These are phyloP conservation scores for Tholera decimalis DNA, from an alignment of 2,888 invertebrate genomes.

Conservation along the genomic window DNA sequence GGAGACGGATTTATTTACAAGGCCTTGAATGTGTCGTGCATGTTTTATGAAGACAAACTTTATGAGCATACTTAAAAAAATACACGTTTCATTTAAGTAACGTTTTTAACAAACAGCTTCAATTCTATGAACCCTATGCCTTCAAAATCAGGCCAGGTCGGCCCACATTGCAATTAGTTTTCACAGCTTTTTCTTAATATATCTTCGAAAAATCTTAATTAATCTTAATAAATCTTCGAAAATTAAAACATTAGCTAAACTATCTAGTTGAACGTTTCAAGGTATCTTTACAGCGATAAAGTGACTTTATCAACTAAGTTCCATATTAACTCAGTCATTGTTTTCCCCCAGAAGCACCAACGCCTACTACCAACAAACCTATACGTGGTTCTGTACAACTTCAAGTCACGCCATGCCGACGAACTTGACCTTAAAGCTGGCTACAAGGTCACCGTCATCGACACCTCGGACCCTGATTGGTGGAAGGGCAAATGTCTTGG, in stretches of 20 bases:
- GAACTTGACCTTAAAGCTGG: conserved; percentile 98
- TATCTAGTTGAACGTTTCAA: too few relatives aligned
- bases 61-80: not conserved
- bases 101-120: not conserved
- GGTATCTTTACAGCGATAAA: not conserved
- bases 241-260: too few relatives aligned
- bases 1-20: conserved; percentile 9
- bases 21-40: conserved; percentile 24
- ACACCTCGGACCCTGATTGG: conserved; percentile 98
- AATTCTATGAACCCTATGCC: too few relatives aligned
- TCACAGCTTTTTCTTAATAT: too few relatives aligned
- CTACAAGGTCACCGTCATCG: conserved; percentile 97
- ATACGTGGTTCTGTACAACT: conserved; percentile 98
- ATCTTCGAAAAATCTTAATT: too few relatives aligned
- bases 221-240: too few relatives aligned
- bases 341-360: conserved; percentile 94
- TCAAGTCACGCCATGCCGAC: conserved; percentile 98
- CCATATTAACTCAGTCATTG: not conserved
- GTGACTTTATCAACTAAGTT: not conserved
- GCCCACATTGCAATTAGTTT: too few relatives aligned
- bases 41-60: conserved; percentile 19
- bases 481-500: conserved; percentile 99
- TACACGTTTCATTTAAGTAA: not conserved
- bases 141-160: too few relatives aligned
- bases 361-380: conserved; percentile 97